These are phyloP conservation scores for Callopanchax toddi DNA, from an alignment of 2,113 vertebrate genomes.

Conservation along the genomic window DNA sequence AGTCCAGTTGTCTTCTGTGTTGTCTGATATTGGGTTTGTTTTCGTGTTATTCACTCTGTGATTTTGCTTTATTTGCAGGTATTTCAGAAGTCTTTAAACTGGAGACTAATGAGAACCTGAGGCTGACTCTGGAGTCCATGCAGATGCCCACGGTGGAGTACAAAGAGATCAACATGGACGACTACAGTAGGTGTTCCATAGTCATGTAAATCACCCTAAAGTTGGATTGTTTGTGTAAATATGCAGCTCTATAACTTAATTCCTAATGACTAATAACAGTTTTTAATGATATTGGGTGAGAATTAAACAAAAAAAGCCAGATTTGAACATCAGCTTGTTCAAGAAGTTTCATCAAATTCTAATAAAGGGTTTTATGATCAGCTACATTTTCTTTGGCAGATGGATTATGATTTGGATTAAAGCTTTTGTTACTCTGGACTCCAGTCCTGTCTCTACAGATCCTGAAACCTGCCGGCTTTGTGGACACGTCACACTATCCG, in stretches of 20 bases:
- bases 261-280: no score
- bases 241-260: no score
- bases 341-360: no score
- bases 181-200: conserved; percentile 87
- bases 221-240: no score
- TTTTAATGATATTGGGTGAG: no score
- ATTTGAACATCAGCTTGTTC: no score
- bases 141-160: conserved; percentile 94
- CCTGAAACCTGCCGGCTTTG: conserved; percentile 91
- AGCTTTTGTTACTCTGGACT: conserved; percentile 13
- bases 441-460: conserved; percentile 91
- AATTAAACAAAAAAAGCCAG: no score
- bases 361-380: no score
- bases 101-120: conserved; percentile 88
- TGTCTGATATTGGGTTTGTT: background rate
- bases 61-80: conserved; percentile 19
- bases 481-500: conserved; percentile 86
- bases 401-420: background rate
- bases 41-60: background rate
- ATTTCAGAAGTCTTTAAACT: conserved; percentile 86
- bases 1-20: no score
- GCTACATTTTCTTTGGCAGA: no score
- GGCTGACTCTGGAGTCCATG: conserved; percentile 79
- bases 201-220: no score
- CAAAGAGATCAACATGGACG: conserved; percentile 83